These are phyloP conservation scores for Notamacropus eugenii DNA, from an alignment of 2,797 vertebrate species.

Conservation along the genomic window DNA sequence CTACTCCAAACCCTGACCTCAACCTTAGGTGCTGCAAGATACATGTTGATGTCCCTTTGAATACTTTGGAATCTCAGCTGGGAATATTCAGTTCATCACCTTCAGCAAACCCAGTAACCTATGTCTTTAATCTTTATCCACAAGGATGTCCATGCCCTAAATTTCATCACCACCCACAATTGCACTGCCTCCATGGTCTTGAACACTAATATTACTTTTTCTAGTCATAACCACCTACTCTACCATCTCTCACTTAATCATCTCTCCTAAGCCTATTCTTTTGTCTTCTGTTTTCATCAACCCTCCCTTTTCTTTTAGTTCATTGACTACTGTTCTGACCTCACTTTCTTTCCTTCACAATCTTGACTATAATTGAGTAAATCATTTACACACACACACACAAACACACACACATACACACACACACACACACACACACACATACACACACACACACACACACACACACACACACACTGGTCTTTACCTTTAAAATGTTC, in stretches of 20 bases:
- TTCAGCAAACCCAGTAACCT: not conserved
- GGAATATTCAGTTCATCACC: not conserved
- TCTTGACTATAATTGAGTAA: not conserved
- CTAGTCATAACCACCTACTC: not conserved
- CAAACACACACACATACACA: not conserved
- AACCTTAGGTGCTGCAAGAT: not conserved
- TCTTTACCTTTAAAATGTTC: not conserved
- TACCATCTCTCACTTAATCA: not conserved
- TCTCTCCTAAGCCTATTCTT: not conserved
- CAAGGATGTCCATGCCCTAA: not conserved
- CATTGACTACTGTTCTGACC: not conserved
- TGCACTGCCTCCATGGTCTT: not conserved
- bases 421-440: not conserved
- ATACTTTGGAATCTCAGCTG: not conserved
- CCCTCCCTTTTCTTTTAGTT: not conserved
- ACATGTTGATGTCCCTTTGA: not conserved
- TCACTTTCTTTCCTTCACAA: not conserved
- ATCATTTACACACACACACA: not conserved
- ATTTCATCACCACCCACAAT: not conserved
- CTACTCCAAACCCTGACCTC: not conserved
- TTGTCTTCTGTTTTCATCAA: not conserved
- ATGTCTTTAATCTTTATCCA: not conserved
- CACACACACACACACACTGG: not conserved
- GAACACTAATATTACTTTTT: not conserved
- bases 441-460: not conserved